Base-by-base conservation (phyloP, 2,888 invertebrate genomes). In the Eupithecia subfuscata region DNA sequence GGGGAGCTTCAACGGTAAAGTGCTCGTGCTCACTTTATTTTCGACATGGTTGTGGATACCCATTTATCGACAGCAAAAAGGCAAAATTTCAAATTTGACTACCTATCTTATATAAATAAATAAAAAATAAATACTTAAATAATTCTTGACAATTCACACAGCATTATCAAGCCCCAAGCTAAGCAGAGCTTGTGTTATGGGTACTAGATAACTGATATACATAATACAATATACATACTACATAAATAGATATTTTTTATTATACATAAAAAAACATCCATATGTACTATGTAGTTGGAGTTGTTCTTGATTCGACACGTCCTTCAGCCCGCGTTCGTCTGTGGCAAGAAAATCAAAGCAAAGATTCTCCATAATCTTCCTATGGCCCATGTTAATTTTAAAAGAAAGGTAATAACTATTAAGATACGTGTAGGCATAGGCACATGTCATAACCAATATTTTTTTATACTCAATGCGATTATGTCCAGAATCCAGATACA, bases 1-100 rank as follows among this genome's bases (percentile, higher is more conserved):
- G 74, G 74, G 77, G 73, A 67, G 40, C 40, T 70, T 70, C 25
- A 60, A 60, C 1, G 22, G 25, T 40, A 45, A 70, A 71, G 71
- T 45, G 64, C 40, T 67, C 65, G 71, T 45, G 64, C 40, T 67
- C 65, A 37, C 65, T 67, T 67, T 67, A 67, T 34, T 64, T 64
- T 60, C 25, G 25, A 60, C n/a, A 60, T 60, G 60, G 60, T 60
- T 60, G 60, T 60, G 60, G 34, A 30, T 9, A 64, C 8, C 18
- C 34, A 64, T 16, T 16, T 64, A 64, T 34, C 18, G 34, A 34
- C 34, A 34, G 5, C 64, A 2, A 64, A 64, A 64, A 56, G 52
- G 52, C 52, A n/a, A 22, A 3, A 56, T 56, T 56, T 56, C 11
- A 22, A 56, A 22, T 25, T 60, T 4, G 14, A 22, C 60, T 60